Evolutionary conservation across 2,888 invertebrate genomes (phyloP), one percentile per base, ranked within the genome.

Genomic region (Apamea sordens): DNA sequence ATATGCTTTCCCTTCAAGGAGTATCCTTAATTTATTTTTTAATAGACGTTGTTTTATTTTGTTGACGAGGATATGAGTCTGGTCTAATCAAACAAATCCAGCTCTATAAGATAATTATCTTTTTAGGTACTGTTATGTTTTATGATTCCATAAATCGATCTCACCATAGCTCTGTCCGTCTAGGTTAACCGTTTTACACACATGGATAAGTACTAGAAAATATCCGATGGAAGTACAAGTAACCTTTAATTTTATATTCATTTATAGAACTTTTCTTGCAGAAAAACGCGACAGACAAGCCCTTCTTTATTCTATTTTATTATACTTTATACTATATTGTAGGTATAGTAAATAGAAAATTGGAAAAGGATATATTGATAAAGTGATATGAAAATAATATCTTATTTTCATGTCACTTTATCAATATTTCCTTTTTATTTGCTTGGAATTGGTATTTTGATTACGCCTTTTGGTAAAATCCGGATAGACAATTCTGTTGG

Each of bases 391-490:
- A 32, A 32, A 32, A 2, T 32, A 32, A 50, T 65, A 67, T 78
- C 67, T 82, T 86, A 64, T 77, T 87, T 87, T 72, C 69, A 47
- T 64, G 56, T 68, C 72, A 73, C 61, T 74, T 79, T 77, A 73
- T 71, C 73, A 88, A 82, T 84, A 69, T 83, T 84, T 86, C 36
- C 74, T 78, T n/a, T n/a, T n/a, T n/a, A 73, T 86, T 86, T 72
- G 36, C 68, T 65, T 41, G 32, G 77, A 76, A 56, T 65, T 70
- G 50, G 84, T 65, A 79, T 53, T 79, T 79, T 85, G 85, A 73
- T 80, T 70, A 80, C 36, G 64, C 15, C 28, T 59, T 82, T 80
- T 69, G 64, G 81, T 70, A 56, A 79, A 72, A 64, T 77, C 24
- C 3, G 47, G 3, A 56, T 41, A 76, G 41, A 76, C 10, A 76